A percentile compares a stretch with the other conserved stretches of the same genome.
Conservation (phyloP, 2,888 invertebrate species). For the Macrostomum cliftonense region DNA sequence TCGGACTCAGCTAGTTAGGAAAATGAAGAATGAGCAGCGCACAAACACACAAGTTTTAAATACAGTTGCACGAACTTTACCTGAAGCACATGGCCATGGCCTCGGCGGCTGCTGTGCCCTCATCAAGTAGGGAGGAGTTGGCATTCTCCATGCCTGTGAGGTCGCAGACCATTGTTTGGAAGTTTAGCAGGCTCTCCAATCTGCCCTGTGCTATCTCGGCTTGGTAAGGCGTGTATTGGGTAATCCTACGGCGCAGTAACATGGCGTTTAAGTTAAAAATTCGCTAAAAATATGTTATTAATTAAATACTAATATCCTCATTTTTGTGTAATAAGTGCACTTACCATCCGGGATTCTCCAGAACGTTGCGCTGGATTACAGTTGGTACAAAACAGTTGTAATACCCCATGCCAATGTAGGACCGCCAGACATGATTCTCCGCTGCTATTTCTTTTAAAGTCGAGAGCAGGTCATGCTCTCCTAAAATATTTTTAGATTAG, state of each 20-base stretch:
- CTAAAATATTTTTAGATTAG: too few relatives aligned
- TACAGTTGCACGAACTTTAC: too few relatives aligned
- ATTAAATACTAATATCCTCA: background rate
- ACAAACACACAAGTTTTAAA: too few relatives aligned
- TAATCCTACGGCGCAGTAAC: conserved; percentile 74
- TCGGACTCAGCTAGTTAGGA: too few relatives aligned
- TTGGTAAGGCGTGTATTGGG: conserved; percentile 94
- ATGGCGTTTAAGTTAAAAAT: too few relatives aligned
- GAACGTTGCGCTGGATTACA: conserved; percentile 80
- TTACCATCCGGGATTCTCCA: conserved; percentile 96
- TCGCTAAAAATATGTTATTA: background rate
- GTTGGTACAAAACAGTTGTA: conserved; percentile 89
- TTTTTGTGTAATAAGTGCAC: conserved; percentile 14
- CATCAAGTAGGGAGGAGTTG: conserved; percentile 81
- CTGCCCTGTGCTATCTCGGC: conserved; percentile 93
- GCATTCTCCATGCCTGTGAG: conserved; percentile 83
- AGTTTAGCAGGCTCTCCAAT: conserved; percentile 79
- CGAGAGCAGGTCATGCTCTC: conserved; percentile 66
- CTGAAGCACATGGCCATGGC: conserved; percentile 72
- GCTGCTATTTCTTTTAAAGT: conserved; percentile 33
- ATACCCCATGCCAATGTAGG: conserved; percentile 96
- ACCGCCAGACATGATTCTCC: conserved; percentile 75
- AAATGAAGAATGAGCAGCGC: too few relatives aligned
- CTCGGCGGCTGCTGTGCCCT: conserved; percentile 94
- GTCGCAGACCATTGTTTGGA: conserved; percentile 88